Base-by-base conservation (phyloP, 2,797 vertebrate species). In the Chrysocyon brachyurus region DNA sequence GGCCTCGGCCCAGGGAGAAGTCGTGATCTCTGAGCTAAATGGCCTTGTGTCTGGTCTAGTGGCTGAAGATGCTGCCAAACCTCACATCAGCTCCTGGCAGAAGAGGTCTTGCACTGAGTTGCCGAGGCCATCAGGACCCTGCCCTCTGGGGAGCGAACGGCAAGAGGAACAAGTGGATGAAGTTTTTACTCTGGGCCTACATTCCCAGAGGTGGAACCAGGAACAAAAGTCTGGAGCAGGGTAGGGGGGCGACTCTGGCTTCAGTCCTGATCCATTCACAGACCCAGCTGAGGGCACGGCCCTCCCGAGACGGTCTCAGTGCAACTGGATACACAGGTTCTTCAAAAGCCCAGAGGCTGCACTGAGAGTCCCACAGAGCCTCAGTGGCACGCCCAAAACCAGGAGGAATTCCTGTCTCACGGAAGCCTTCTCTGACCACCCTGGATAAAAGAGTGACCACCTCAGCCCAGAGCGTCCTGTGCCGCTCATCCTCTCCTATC, bases 21-120 rank as follows among this genome's bases (percentile, higher is more conserved):
- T 22, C n/a, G 3, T 66, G 66, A 83, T 79, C 68, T 96, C 88
- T 46, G 49, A 64, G 86, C 40, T 28, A 84, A 96, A 91, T 4
- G 36, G 94, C 84, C 73, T 77, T 52, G 59, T 2, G 24, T 79
- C 79, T 90, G 54, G 63, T 59, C 56, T 61, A 46, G 59, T 6
- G 14, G 19, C 83, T 70, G 9, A 77, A 87, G 70, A 81, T 1
- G 15, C 63, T 31, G 61, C 52, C 68, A 89, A 31, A n/a, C 59
- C 17, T 12, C 22, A 14, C 21, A 28, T 10, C 2, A 22, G 24
- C 14, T 61, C 21, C 33, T 52, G n/a, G 12, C 17, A 78, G 77
- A 56, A 46, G 59, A 93, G 40, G 46, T 26, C 22, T 72, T 46
- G 31, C 26, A 24, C 72, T 14, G 28, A 56, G 70, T 6, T 5